Evolutionary conservation across 2,797 vertebrate genomes (phyloP).

Genomic region (Amphiprion clarkii): DNA sequence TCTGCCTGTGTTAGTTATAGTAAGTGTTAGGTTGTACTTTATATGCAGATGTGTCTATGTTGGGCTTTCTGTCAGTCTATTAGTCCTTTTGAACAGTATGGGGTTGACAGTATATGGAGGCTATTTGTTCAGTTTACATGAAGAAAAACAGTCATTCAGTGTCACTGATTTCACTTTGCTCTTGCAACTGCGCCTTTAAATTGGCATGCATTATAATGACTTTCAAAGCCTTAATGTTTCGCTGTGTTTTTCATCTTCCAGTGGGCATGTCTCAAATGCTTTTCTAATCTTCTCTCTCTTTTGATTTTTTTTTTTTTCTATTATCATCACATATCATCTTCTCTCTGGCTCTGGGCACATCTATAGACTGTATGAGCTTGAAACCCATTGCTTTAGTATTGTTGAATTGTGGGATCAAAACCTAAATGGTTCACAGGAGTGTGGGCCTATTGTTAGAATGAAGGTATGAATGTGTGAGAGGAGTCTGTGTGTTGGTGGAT

Average conservation of each 20-base stretch:
- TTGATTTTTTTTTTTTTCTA: not conserved
- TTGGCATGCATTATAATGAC: conserved; percentile 21
- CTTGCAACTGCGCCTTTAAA: conserved; percentile 37
- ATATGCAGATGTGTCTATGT: not conserved
- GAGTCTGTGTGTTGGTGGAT: conserved; percentile 78
- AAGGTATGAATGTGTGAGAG: conserved; percentile 71
- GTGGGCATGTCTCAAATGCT: conserved; percentile 8
- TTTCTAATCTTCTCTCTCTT: conserved; percentile 23
- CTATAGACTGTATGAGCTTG: not conserved
- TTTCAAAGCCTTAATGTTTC: conserved; percentile 44
- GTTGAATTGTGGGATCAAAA: conserved; percentile 61
- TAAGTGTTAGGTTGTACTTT: not conserved
- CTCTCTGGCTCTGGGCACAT: conserved; percentile 6
- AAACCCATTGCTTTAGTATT: conserved; percentile 35
- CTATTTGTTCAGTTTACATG: conserved; percentile 37
- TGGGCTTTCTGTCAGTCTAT: not conserved
- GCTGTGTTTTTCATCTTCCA: conserved; percentile 34
- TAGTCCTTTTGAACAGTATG: conserved; percentile 7
- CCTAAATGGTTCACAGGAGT: conserved; percentile 60
- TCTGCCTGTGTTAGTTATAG: not conserved
- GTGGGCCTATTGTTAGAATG: conserved; percentile 73
- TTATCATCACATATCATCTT: conserved; percentile 4
- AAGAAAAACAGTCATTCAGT: conserved; percentile 23
- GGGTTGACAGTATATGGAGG: not conserved
- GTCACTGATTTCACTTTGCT: conserved; percentile 41